Conservation (phyloP, 2,797 vertebrate species). For the Jordanella pulchra region DNA sequence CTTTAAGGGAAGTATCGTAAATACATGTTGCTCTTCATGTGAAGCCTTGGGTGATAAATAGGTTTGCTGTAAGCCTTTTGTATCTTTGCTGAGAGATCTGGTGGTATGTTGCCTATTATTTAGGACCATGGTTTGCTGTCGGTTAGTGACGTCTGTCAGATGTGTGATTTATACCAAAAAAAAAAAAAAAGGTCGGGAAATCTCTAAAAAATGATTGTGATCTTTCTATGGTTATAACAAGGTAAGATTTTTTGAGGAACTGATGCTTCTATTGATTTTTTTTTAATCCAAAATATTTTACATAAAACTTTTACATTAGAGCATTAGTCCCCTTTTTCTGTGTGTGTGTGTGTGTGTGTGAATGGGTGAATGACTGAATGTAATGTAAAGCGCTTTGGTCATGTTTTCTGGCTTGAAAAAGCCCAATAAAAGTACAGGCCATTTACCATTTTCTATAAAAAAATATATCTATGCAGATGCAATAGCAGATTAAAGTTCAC, state of each 20-base stretch:
- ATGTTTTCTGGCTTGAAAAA: no score
- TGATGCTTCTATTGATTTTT: background rate
- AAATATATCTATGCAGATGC: background rate
- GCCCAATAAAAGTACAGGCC: no score
- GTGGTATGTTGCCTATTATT: constrained; percentile 16
- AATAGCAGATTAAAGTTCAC: constrained; percentile 26
- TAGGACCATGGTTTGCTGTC: constrained; percentile 9
- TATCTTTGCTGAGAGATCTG: constrained; percentile 37
- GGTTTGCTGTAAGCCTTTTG: constrained; percentile 24
- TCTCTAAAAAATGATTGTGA: background rate
- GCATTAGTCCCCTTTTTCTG: background rate
- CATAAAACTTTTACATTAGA: background rate
- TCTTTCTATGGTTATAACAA: background rate
- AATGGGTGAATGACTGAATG: no score
- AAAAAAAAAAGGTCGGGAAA: background rate
- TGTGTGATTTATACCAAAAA: background rate
- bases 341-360: no score
- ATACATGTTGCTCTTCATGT: constrained; percentile 50
- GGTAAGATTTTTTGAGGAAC: background rate
- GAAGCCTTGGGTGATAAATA: constrained; percentile 16
- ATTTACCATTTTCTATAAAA: background rate
- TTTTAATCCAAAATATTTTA: background rate
- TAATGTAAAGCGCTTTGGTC: no score
- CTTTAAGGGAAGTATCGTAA: constrained; percentile 64
- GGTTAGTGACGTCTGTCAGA: background rate